Conservation (phyloP, 2,888 invertebrate species). For the Cheilosia vernalis region DNA sequence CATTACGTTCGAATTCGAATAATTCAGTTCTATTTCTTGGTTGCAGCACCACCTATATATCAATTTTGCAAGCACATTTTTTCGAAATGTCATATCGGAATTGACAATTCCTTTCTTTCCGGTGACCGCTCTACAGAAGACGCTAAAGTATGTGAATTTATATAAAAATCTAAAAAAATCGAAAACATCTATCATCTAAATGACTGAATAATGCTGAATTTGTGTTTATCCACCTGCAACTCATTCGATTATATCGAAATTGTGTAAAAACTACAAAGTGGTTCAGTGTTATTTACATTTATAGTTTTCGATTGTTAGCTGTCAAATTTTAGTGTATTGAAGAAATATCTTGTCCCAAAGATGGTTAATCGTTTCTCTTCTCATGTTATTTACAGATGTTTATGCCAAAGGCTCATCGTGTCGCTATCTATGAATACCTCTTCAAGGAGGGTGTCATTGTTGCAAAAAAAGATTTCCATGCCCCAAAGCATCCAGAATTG, state of each 20-base stretch:
- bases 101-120: slow-evolving; percentile 82
- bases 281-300: slow-evolving; percentile 63
- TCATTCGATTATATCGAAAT: slow-evolving; percentile 2
- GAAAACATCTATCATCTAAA: slow-evolving; percentile 45
- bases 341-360: not conserved
- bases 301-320: slow-evolving; percentile 21
- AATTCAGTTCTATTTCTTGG: not conserved
- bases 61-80: slow-evolving; percentile 41
- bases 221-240: not conserved
- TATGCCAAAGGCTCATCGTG: slow-evolving; percentile 99
- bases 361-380: slow-evolving; percentile 47
- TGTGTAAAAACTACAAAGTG: not conserved
- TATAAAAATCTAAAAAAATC: slow-evolving; percentile 79
- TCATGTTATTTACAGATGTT: slow-evolving; percentile 91
- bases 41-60: slow-evolving; percentile 19
- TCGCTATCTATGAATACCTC: slow-evolving; percentile 97
- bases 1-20: slow-evolving; percentile 30
- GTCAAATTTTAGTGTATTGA: slow-evolving; percentile 30
- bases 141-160: slow-evolving; percentile 81
- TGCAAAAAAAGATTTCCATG: slow-evolving; percentile 99
- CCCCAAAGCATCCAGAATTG: slow-evolving; percentile 98
- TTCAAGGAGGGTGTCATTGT: slow-evolving; percentile 99
- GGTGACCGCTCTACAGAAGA: slow-evolving; percentile 81
- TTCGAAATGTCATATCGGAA: slow-evolving; percentile 77
- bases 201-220: slow-evolving; percentile 8